Percentiles rank a stretch among this genome's conserved stretches.
These are phyloP conservation scores for Tragelaphus imberbis DNA, from an alignment of 2,113 vertebrate species.

Conservation along the genomic window DNA sequence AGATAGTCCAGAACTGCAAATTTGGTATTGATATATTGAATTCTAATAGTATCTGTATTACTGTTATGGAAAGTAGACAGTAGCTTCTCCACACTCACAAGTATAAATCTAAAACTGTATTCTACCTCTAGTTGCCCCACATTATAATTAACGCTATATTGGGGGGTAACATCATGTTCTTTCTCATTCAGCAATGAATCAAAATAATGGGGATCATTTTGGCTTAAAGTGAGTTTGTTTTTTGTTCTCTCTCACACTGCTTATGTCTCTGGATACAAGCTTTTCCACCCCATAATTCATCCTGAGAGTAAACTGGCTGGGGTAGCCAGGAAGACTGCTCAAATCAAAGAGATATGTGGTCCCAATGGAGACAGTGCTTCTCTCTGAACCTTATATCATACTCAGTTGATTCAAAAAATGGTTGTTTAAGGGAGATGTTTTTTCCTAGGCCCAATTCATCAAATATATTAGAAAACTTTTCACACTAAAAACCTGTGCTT, in stretches of 20 bases:
- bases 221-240: background rate
- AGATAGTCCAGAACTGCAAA: background rate
- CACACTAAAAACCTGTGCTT: background rate
- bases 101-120: background rate
- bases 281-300: background rate
- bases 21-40: background rate
- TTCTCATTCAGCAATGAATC: background rate
- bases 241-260: background rate
- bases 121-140: background rate
- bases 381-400: background rate
- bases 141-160: background rate
- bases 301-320: background rate
- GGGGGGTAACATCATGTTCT: background rate
- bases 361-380: background rate
- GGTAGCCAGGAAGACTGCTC: background rate
- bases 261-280: background rate
- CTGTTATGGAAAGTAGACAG: background rate
- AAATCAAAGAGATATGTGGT: background rate
- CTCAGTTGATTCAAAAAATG: slow-evolving; percentile 10
- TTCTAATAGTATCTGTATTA: background rate
- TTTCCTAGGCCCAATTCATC: slow-evolving; percentile 29
- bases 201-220: background rate
- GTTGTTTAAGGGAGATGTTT: slow-evolving; percentile 23
- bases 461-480: slow-evolving; percentile 50
- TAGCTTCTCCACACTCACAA: background rate